Conservation (phyloP, 2,888 invertebrate genomes). For the Ormia ochracea region DNA sequence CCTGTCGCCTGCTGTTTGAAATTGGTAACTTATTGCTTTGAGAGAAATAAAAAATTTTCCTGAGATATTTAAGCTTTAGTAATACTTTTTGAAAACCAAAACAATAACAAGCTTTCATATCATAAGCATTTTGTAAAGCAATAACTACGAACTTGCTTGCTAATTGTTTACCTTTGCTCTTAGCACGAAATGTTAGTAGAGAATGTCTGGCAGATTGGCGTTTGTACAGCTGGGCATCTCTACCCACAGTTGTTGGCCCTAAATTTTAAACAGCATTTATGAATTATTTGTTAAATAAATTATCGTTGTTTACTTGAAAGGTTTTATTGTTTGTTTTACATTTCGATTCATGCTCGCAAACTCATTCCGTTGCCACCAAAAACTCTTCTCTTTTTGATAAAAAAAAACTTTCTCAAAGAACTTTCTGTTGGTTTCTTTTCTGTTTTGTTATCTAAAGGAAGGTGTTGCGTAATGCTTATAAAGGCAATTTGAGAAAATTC, state of each 20-base stretch:
- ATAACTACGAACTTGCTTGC: not conserved
- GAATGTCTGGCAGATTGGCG: not conserved
- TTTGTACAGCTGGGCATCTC: not conserved
- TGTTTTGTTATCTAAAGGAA: not conserved
- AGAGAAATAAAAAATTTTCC: not conserved
- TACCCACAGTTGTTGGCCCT: not conserved
- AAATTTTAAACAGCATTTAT: not conserved
- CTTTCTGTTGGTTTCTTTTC: not conserved
- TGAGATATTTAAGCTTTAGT: constrained; percentile 16
- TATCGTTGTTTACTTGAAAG: not conserved
- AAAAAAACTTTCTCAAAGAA: constrained; percentile 33
- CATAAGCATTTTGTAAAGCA: not conserved
- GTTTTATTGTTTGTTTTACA: not conserved
- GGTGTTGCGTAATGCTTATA: not conserved
- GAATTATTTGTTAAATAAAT: not conserved
- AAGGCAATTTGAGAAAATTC: constrained; percentile 34
- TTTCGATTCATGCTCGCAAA: not conserved
- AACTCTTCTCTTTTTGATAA: constrained; percentile 36
- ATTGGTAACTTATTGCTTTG: not conserved
- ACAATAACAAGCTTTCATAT: not conserved
- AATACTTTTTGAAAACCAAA: not conserved
- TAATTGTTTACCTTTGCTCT: constrained; percentile 35
- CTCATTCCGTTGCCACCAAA: not conserved
- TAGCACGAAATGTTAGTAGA: not conserved
- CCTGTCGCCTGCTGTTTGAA: not conserved